These are phyloP conservation scores for Neuroterus valhalla DNA, from an alignment of 1,140 invertebrate genomes.

Conservation along the genomic window DNA sequence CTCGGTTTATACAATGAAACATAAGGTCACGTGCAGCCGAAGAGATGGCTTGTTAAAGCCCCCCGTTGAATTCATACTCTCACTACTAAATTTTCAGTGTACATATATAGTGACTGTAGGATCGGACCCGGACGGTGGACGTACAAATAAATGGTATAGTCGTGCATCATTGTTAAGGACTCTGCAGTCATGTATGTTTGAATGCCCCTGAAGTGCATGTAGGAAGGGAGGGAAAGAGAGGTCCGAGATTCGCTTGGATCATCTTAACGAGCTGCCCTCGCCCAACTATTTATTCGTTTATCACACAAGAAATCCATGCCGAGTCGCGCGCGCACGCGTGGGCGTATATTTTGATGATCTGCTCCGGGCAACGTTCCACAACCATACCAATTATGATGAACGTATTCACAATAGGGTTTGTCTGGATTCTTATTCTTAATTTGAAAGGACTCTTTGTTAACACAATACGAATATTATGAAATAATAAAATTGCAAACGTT, in stretches of 20 bases:
- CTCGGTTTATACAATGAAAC: constrained; percentile 46
- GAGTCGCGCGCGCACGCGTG: constrained; percentile 1
- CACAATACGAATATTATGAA: too few relatives aligned
- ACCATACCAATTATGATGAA: too few relatives aligned
- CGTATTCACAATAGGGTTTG: too few relatives aligned
- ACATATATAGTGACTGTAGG: constrained; percentile 3
- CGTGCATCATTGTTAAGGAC: constrained; percentile 31
- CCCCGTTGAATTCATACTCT: constrained; percentile 38
- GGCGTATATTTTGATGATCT: not conserved
- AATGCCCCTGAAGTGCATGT: constrained; percentile 32
- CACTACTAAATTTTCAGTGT: constrained; percentile 26
- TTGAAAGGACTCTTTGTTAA: too few relatives aligned
- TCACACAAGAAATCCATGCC: constrained; percentile 43
- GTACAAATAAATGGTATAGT: constrained; percentile 7
- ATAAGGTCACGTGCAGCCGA: constrained; percentile 55
- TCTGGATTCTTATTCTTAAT: too few relatives aligned
- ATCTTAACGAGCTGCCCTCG: constrained; percentile 59
- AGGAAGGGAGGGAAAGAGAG: constrained; percentile 33
- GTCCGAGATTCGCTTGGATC: constrained; percentile 50
- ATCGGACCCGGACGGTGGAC: not conserved
- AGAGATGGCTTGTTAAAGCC: constrained; percentile 55
- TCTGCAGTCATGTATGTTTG: constrained; percentile 5
- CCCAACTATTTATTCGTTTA: constrained; percentile 45
- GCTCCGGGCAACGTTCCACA: not conserved
- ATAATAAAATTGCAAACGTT: too few relatives aligned